Base-by-base conservation (phyloP, 2,797 vertebrate genomes). In the Gymnoscopelus microlampas region DNA sequence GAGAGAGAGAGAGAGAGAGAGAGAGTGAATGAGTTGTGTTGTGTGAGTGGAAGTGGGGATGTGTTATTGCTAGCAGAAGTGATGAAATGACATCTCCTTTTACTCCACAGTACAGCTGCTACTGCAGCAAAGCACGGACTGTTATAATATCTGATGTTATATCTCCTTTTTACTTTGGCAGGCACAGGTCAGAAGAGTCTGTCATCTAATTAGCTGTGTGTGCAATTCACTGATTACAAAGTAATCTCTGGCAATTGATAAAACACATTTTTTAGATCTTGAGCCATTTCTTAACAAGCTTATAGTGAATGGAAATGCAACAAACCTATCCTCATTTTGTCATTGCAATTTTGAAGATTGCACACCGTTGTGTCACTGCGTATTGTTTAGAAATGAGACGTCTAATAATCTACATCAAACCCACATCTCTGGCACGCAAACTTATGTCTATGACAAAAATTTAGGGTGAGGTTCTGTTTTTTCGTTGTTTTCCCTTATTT, bases 61-160 rank as follows among this genome's bases (percentile, higher is more conserved):
- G 91, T 85, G 87, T 91, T 91, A 89, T 90, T 87, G 88, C 90
- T 94, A 85, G 90, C 87, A 90, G 89, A 93, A 94, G 92, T 94
- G 92, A 93, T 93, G 91, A 94, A 94, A 94, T 94, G 91, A 94
- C 92, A 92, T 94, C 93, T 93, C 93, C 88, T 91, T 67, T 87
- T 85, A 83, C 88, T 87, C 88, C 88, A 89, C 87, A 89, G 76
- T 88, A 83, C 93, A 94, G 94, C 93, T 95, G 93, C 92, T 89
- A 82, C 86, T 87, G 86, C 89, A 84, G 87, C 85, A 89, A 83
- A 88, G 84, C 88, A 80, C 83, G 81, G 84, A 81, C 88, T 85
- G 91, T 88, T 79, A 79, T 88, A 88, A 85, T 89, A 92, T 91
- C 92, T 92, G 91, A 91, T 89, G 87, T 90, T 90, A 78, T 87